Percentiles rank a stretch among this genome's conserved stretches.
Evolutionary conservation across 2,888 invertebrate species (phyloP).

Genomic region (Anarsia innoxiella): DNA sequence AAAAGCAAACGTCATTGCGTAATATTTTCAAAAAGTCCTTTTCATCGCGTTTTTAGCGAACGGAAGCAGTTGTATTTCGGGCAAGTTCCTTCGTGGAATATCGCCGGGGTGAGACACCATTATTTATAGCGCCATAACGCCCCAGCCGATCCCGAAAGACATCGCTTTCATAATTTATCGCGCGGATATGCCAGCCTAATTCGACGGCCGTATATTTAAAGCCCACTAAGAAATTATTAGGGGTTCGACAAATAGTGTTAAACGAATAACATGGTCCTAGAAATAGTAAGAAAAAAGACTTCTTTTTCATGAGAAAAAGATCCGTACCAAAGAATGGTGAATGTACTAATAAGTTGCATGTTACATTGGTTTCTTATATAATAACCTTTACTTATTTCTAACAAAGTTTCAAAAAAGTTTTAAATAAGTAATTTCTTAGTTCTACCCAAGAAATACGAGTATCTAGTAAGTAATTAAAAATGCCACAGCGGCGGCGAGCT

Average conservation of each 20-base stretch:
- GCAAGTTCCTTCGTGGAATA: constrained; percentile 41
- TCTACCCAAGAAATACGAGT: no score
- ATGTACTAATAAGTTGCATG: no score
- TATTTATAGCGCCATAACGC: constrained; percentile 46
- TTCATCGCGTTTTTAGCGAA: constrained; percentile 18
- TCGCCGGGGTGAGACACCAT: constrained; percentile 28
- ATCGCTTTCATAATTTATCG: constrained; percentile 62
- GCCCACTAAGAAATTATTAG: constrained; percentile 19
- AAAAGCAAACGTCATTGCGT: no score
- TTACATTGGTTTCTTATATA: no score
- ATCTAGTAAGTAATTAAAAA: no score
- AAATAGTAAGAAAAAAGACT: constrained; percentile 1
- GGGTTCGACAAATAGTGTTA: constrained; percentile 12
- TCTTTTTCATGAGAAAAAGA: neutral
- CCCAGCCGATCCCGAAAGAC: constrained; percentile 45
- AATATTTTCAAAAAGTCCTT: constrained; percentile 11
- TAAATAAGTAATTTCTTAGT: no score
- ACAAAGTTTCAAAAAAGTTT: no score
- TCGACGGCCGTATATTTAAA: constrained; percentile 46
- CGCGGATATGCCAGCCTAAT: constrained; percentile 56
- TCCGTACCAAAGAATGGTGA: no score
- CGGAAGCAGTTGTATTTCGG: constrained; percentile 37
- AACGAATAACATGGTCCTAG: constrained; percentile 3
- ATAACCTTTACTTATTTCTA: no score
- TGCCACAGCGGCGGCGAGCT: no score